Percentiles rank a stretch among this genome's conserved stretches.
Conservation (phyloP, 2,888 invertebrate genomes). For the Homarus gammarus region DNA sequence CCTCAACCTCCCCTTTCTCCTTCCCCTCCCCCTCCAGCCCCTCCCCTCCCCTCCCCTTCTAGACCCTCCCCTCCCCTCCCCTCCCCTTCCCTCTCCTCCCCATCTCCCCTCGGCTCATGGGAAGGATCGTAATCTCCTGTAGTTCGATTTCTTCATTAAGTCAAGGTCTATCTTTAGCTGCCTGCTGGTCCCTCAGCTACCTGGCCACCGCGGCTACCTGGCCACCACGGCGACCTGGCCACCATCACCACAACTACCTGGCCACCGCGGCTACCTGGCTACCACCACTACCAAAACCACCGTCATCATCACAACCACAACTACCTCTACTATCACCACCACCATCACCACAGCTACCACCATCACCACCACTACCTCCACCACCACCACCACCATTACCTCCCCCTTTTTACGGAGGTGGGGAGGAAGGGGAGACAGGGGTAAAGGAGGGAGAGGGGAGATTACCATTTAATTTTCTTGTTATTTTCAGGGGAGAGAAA, state of each 20-base stretch:
- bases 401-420: background rate
- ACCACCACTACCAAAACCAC: background rate
- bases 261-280: too few relatives aligned
- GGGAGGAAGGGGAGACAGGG: too few relatives aligned
- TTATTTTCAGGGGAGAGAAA: too few relatives aligned
- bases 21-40: background rate
- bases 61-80: background rate
- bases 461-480: too few relatives aligned
- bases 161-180: background rate
- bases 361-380: background rate
- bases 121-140: background rate
- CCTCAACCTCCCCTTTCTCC: too few relatives aligned
- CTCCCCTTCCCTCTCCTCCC: background rate
- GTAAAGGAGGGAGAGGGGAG: too few relatives aligned
- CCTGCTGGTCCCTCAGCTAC: too few relatives aligned
- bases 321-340: background rate
- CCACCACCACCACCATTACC: background rate
- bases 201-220: too few relatives aligned
- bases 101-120: background rate
- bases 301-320: background rate
- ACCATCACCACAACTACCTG: background rate
- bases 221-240: background rate
- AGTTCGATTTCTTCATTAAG: slow-evolving; percentile 4
- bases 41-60: background rate
- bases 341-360: background rate